Percentiles rank a stretch among this genome's conserved stretches.
phyloP scores from a whole-genome alignment of 1,140 invertebrate species.

The Periplaneta americana region DNA sequence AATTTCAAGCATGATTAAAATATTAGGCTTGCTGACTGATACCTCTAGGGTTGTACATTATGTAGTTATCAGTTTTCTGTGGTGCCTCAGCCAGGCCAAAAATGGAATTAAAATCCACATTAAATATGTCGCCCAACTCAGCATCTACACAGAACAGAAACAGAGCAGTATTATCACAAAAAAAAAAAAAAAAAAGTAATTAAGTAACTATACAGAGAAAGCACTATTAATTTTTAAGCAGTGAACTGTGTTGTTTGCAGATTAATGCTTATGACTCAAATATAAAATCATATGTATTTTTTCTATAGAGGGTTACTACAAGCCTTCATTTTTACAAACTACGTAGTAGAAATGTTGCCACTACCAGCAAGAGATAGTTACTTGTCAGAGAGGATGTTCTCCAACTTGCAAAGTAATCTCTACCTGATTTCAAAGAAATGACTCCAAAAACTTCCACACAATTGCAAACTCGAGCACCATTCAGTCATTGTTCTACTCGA shows the following conservation, averaged over 20 bases:
- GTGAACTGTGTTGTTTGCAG: background rate
- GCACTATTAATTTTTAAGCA: background rate
- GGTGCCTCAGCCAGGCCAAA: conserved; percentile 22
- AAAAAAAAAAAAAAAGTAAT: background rate
- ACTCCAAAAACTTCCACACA: too few relatives aligned
- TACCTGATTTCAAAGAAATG: too few relatives aligned
- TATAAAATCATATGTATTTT: background rate
- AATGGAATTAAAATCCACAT: conserved; percentile 34
- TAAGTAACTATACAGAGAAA: background rate
- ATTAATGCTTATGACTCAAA: too few relatives aligned
- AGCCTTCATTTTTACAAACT: too few relatives aligned
- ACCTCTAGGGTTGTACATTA: background rate
- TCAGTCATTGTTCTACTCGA: too few relatives aligned
- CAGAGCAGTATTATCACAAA: background rate
- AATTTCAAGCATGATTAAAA: background rate
- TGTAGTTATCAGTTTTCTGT: background rate
- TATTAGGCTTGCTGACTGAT: background rate
- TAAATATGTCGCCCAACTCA: conserved; percentile 34
- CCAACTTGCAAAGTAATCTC: too few relatives aligned
- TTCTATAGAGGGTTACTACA: too few relatives aligned
- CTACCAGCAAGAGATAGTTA: too few relatives aligned
- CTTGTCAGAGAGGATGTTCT: too few relatives aligned
- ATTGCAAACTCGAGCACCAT: too few relatives aligned
- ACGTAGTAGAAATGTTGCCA: too few relatives aligned
- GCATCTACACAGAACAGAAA: conserved; percentile 21